Percentiles rank a stretch among this genome's conserved stretches.
These are phyloP conservation scores for Rhizomys pruinosus DNA, from an alignment of 2,113 vertebrate genomes.

Conservation along the genomic window DNA sequence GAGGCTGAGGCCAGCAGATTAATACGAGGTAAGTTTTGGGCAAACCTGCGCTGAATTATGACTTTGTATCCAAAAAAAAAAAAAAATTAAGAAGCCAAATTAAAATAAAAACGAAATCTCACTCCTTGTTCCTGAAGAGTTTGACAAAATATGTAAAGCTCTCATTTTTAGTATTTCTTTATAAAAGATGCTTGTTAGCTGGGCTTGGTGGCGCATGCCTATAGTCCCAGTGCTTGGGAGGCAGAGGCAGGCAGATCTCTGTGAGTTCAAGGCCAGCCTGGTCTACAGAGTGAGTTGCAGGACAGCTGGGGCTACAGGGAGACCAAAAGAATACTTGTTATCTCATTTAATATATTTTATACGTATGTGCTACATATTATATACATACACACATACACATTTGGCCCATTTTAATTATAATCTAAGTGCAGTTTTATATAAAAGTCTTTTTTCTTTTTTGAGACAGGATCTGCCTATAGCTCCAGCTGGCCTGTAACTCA, in stretches of 20 bases:
- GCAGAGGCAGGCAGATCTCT: too few species aligned
- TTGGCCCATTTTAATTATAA: conserved; percentile 2
- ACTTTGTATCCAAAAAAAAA: neutral
- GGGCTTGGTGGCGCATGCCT: too few species aligned
- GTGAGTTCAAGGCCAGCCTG: too few species aligned
- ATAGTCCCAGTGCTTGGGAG: too few species aligned
- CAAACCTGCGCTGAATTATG: neutral
- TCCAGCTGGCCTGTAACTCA: too few species aligned
- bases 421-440: neutral
- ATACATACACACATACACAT: neutral
- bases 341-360: neutral
- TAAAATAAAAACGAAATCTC: neutral
- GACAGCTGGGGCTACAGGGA: too few species aligned
- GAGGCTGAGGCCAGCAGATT: neutral
- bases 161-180: conserved; percentile 20
- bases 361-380: neutral
- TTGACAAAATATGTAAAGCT: neutral
- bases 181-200: conserved; percentile 3
- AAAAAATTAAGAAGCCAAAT: too few species aligned
- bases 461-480: too few species aligned
- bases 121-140: neutral
- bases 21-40: too few species aligned
- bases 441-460: neutral
- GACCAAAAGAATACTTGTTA: neutral
- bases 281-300: too few species aligned